phyloP scores from a whole-genome alignment of 2,797 vertebrate species.

The Cyprinella venusta region DNA sequence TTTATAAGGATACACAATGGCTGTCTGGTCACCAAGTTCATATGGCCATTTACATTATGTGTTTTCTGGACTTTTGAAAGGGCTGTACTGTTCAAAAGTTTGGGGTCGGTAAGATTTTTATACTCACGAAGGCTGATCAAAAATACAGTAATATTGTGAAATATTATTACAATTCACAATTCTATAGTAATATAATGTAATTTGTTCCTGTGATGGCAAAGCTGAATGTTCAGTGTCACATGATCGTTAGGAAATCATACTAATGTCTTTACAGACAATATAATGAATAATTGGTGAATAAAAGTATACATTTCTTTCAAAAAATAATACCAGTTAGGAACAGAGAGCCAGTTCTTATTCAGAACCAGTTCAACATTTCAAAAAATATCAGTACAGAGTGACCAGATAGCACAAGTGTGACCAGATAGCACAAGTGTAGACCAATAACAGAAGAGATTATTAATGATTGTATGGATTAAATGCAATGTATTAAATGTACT shows the following conservation, averaged over 20 bases:
- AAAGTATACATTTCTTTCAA: too few species aligned
- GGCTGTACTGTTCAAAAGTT: background rate
- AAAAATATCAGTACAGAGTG: too few species aligned
- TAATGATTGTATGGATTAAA: too few species aligned
- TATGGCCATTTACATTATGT: conserved; percentile 9
- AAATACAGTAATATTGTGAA: background rate
- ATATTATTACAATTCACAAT: background rate
- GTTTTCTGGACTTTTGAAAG: conserved; percentile 1
- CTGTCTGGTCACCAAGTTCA: conserved; percentile 6
- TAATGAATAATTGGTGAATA: too few species aligned
- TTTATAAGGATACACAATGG: conserved; percentile 30
- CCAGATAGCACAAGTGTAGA: too few species aligned
- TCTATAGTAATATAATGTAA: background rate
- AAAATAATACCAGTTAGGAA: too few species aligned
- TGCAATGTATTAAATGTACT: too few species aligned
- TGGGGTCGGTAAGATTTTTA: background rate
- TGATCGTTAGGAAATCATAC: background rate
- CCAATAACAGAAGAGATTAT: too few species aligned
- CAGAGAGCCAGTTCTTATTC: too few species aligned
- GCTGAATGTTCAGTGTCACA: background rate
- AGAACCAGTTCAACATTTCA: too few species aligned
- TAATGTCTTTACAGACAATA: too few species aligned
- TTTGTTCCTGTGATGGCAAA: background rate
- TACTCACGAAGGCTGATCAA: background rate
- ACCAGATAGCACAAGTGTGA: too few species aligned